A percentile compares a stretch with the other conserved stretches of the same genome.
These are phyloP conservation scores for Oryctes rhinoceros DNA, from an alignment of 1,140 invertebrate species.

Conservation along the genomic window DNA sequence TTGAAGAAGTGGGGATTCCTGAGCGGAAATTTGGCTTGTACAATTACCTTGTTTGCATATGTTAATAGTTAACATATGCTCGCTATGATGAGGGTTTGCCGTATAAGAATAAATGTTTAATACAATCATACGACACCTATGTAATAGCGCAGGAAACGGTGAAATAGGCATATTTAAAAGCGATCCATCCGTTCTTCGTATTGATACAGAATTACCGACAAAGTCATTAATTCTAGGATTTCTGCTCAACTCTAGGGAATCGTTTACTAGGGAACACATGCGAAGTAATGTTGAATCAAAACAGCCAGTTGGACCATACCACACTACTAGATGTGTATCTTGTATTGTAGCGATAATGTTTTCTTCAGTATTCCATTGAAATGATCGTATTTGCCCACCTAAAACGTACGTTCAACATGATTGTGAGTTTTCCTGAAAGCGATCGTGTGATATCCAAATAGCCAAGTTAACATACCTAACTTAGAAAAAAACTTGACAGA, in stretches of 20 bases:
- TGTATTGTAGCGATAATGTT: slow-evolving; percentile 87
- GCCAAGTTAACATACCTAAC: slow-evolving; percentile 59
- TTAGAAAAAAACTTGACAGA: slow-evolving; percentile 74
- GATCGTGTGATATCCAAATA: background rate
- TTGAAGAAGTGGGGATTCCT: no score
- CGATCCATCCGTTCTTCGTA: slow-evolving; percentile 67
- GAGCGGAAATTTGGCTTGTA: no score
- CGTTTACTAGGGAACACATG: slow-evolving; percentile 62
- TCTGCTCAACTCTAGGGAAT: slow-evolving; percentile 77
- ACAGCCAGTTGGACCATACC: slow-evolving; percentile 82
- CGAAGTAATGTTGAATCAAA: slow-evolving; percentile 76
- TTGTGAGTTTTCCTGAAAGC: background rate
- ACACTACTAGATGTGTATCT: slow-evolving; percentile 83
- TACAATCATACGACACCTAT: slow-evolving; percentile 45
- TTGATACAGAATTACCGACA: slow-evolving; percentile 76
- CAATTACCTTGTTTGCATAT: no score
- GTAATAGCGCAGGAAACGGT: slow-evolving; percentile 64
- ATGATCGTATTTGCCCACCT: slow-evolving; percentile 81
- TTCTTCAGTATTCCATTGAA: slow-evolving; percentile 83
- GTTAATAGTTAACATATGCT: no score
- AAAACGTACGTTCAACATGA: slow-evolving; percentile 1
- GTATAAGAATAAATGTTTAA: no score
- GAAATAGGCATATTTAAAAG: slow-evolving; percentile 65
- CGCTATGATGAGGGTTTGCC: no score
- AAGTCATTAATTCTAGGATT: slow-evolving; percentile 81